Evolutionary conservation across 2,888 invertebrate species (phyloP).

Genomic region (Tyria jacobaeae): DNA sequence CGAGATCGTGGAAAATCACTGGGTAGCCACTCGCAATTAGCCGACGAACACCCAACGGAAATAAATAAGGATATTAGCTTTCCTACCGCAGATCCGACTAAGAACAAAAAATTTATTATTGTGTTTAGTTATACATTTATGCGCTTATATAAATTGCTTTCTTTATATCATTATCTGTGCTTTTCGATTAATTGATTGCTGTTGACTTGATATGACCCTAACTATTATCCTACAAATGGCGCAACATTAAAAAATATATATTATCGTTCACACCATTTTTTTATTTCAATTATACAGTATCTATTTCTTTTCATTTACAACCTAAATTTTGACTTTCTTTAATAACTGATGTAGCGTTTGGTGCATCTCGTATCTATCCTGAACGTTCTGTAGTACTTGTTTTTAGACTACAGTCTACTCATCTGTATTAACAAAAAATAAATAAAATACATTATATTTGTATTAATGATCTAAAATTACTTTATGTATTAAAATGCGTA

Average conservation of each 20-base stretch:
- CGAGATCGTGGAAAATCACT: constrained; percentile 81
- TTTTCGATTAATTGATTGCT: neutral
- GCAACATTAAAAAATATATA: neutral
- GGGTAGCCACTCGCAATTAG: constrained; percentile 80
- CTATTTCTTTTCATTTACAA: neutral
- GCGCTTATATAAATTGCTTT: neutral
- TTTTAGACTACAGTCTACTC: too few relatives aligned
- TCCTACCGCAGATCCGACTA: constrained; percentile 61
- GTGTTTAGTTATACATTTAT: constrained; percentile 51
- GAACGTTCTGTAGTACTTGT: too few relatives aligned
- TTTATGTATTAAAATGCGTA: too few relatives aligned
- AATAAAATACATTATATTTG: too few relatives aligned
- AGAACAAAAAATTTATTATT: constrained; percentile 75
- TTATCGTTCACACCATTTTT: neutral
- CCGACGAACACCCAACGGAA: constrained; percentile 81
- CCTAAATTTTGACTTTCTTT: neutral
- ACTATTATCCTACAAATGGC: too few relatives aligned
- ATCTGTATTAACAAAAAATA: too few relatives aligned
- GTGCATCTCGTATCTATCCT: too few relatives aligned
- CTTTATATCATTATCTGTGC: neutral
- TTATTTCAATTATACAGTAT: neutral
- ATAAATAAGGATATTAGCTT: constrained; percentile 83
- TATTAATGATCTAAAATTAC: too few relatives aligned
- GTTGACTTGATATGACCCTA: neutral
- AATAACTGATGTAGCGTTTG: too few relatives aligned